These are phyloP conservation scores for Schlechtendalia chinensis DNA, from an alignment of 1,140 invertebrate genomes.

Conservation along the genomic window DNA sequence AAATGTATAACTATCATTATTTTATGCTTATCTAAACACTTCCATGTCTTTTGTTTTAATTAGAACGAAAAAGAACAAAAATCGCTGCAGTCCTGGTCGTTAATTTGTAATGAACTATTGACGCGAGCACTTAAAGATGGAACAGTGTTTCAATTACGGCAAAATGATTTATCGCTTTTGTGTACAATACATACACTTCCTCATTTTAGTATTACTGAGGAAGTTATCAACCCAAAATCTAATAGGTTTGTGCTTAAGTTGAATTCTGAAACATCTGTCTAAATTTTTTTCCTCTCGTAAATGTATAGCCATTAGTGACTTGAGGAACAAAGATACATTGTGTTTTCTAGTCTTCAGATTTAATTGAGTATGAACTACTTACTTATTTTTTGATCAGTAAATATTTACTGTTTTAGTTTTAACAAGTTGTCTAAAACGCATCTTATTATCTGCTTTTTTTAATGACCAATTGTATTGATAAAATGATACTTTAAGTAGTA, in stretches of 20 bases:
- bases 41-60: constrained; percentile 47
- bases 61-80: constrained; percentile 75
- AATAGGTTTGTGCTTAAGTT: constrained; percentile 92
- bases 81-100: constrained; percentile 83
- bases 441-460: neutral
- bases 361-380: constrained; percentile 1
- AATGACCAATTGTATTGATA: too few species aligned
- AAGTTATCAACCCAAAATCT: constrained; percentile 91
- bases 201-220: constrained; percentile 90
- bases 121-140: constrained; percentile 79
- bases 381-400: constrained; percentile 2
- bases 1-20: neutral
- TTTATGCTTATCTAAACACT: neutral
- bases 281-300: constrained; percentile 55
- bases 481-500: neutral
- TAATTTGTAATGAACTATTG: constrained; percentile 86
- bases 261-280: constrained; percentile 96
- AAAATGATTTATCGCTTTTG: constrained; percentile 88
- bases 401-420: constrained; percentile 19
- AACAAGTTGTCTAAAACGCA: neutral
- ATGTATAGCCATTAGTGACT: neutral
- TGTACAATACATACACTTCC: constrained; percentile 83
- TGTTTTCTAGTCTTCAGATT: constrained; percentile 46
- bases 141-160: constrained; percentile 85
- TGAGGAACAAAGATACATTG: neutral